phyloP scores from a whole-genome alignment of 2,113 vertebrate genomes.

The Sebastes fasciatus region DNA sequence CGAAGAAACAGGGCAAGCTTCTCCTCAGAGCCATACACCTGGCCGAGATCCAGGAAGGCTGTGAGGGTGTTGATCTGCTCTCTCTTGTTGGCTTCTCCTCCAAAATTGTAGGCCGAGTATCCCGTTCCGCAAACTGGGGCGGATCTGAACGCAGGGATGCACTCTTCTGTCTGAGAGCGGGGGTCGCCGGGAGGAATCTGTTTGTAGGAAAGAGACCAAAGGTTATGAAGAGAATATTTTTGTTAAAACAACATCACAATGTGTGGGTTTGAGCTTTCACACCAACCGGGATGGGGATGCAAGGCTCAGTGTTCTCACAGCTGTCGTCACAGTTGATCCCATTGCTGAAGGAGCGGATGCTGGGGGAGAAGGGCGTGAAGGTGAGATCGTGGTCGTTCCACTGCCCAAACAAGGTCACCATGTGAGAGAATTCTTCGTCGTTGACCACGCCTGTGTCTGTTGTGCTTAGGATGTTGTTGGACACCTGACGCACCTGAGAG shows the following conservation, averaged over 20 bases:
- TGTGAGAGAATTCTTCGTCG: slow-evolving; percentile 81
- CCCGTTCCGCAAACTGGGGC: slow-evolving; percentile 81
- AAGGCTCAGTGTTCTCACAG: slow-evolving; percentile 86
- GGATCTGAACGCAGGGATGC: slow-evolving; percentile 89
- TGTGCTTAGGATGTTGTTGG: slow-evolving; percentile 88
- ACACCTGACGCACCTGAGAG: slow-evolving; percentile 88
- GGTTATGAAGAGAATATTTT: not conserved
- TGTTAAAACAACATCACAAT: not conserved
- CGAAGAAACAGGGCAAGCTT: slow-evolving; percentile 71
- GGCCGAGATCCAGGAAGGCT: slow-evolving; percentile 80
- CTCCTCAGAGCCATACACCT: slow-evolving; percentile 83
- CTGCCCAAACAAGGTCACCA: slow-evolving; percentile 92
- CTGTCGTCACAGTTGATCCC: slow-evolving; percentile 84
- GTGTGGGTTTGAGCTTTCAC: not conserved
- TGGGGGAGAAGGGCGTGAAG: slow-evolving; percentile 86
- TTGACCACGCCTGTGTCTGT: slow-evolving; percentile 74
- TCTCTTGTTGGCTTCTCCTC: slow-evolving; percentile 66
- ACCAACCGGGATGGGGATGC: slow-evolving; percentile 91
- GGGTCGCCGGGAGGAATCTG: slow-evolving; percentile 90
- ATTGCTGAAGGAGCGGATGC: slow-evolving; percentile 83
- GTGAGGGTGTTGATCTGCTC: slow-evolving; percentile 85
- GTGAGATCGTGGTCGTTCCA: slow-evolving; percentile 91
- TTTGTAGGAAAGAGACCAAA: not conserved
- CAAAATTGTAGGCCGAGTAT: slow-evolving; percentile 76
- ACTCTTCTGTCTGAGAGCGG: slow-evolving; percentile 69